Conservation (phyloP, 2,797 vertebrate genomes). For the Psittacula echo region DNA sequence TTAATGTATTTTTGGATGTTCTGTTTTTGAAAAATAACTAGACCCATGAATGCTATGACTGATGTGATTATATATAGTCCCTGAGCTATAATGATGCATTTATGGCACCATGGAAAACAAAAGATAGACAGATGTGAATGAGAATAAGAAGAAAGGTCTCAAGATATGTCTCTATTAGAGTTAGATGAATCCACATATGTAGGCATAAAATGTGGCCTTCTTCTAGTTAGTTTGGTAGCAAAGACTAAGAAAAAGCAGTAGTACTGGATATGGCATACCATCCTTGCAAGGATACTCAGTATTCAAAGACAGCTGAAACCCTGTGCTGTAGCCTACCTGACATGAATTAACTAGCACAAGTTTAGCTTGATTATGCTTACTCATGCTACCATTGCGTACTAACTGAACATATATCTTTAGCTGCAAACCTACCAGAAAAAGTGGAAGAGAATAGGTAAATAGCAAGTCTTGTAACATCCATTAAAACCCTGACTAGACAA, state of each 20-base stretch:
- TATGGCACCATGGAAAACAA: not conserved
- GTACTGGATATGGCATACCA: fast-evolving
- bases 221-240: not conserved
- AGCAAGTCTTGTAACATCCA: not conserved
- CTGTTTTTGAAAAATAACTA: not conserved
- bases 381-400: not conserved
- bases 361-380: not conserved
- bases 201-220: not conserved
- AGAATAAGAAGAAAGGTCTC: not conserved
- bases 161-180: not conserved
- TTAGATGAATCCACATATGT: not conserved
- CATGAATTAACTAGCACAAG: not conserved
- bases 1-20: not conserved
- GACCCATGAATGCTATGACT: not conserved
- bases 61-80: not conserved
- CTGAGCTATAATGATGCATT: fast-evolving
- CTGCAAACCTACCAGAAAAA: not conserved
- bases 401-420: not conserved
- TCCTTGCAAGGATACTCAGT: not conserved
- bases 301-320: not conserved
- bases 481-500: not conserved
- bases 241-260: not conserved
- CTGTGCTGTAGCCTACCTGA: not conserved
- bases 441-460: not conserved
- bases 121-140: not conserved